Conservation (phyloP, 2,113 vertebrate genomes). For the Leiothrix lutea region DNA sequence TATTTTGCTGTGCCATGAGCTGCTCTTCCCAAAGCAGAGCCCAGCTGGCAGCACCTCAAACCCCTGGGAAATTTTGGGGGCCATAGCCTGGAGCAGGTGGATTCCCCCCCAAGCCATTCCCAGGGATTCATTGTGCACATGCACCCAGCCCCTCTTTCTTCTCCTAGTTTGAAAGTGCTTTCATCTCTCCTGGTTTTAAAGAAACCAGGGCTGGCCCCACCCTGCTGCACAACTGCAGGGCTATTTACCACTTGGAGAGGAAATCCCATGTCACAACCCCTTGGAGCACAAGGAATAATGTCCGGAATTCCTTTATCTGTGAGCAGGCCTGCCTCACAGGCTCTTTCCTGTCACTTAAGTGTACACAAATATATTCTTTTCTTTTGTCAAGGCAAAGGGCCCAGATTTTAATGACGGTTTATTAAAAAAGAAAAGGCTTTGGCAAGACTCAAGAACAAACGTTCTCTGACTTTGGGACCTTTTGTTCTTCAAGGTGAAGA, state of each 20-base stretch:
- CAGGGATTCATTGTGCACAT: not conserved
- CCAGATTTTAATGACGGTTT: constrained; percentile 46
- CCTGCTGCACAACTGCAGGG: not conserved
- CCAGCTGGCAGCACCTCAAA: not conserved
- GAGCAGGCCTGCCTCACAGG: constrained; percentile 28
- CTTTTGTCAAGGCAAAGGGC: constrained; percentile 36
- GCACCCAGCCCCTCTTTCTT: not conserved
- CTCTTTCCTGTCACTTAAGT: constrained; percentile 69
- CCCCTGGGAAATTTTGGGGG: not conserved
- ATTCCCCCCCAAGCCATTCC: accelerated
- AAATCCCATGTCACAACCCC: constrained; percentile 76
- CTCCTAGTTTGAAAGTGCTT: not conserved
- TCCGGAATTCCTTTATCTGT: constrained; percentile 82
- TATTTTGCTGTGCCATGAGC: not conserved
- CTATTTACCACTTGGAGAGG: constrained; percentile 69
- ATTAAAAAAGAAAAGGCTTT: constrained; percentile 21
- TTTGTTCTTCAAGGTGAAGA: constrained; percentile 67
- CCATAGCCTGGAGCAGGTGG: not conserved
- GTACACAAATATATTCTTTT: constrained; percentile 61
- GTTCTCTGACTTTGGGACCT: constrained; percentile 25
- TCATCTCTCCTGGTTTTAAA: constrained; percentile 8
- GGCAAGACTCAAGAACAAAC: constrained; percentile 50
- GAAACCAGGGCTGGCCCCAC: not conserved
- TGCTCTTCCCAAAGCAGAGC: not conserved
- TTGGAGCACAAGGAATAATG: constrained; percentile 74